phyloP scores from a whole-genome alignment of 2,888 invertebrate species.

The Lycaena phlaeas region DNA sequence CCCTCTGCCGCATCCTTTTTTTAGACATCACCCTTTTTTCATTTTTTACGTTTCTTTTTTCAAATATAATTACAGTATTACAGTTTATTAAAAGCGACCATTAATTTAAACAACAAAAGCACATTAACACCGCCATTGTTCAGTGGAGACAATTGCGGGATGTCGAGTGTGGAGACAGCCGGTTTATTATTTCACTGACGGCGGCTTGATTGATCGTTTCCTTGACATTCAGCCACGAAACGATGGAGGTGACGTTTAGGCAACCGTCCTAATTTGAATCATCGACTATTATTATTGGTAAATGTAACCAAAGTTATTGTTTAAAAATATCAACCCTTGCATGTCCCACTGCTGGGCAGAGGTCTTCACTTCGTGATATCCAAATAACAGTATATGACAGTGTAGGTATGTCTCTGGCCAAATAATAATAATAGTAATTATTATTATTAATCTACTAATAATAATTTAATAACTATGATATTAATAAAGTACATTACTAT shows the following conservation, averaged over 20 bases:
- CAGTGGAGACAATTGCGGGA: slow-evolving; percentile 14
- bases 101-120: slow-evolving; percentile 8
- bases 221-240: slow-evolving; percentile 11
- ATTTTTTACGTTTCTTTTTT: not conserved
- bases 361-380: too few species aligned
- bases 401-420: too few species aligned
- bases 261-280: too few species aligned
- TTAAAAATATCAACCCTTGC: too few species aligned
- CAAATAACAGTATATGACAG: too few species aligned
- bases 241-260: slow-evolving; percentile 2
- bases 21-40: not conserved
- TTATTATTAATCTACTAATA: too few species aligned
- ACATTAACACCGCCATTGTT: slow-evolving; percentile 4
- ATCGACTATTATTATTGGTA: too few species aligned
- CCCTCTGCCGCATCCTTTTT: not conserved
- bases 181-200: slow-evolving; percentile 13
- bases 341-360: too few species aligned
- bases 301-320: too few species aligned
- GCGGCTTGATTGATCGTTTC: slow-evolving; percentile 18
- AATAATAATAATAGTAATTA: too few species aligned
- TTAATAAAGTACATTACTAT: too few species aligned
- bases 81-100: slow-evolving; percentile 1
- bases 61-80: slow-evolving; percentile 1
- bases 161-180: slow-evolving; percentile 11
- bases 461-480: too few species aligned